Conservation (phyloP, 2,797 vertebrate genomes). For the Fistularia commersonii region DNA sequence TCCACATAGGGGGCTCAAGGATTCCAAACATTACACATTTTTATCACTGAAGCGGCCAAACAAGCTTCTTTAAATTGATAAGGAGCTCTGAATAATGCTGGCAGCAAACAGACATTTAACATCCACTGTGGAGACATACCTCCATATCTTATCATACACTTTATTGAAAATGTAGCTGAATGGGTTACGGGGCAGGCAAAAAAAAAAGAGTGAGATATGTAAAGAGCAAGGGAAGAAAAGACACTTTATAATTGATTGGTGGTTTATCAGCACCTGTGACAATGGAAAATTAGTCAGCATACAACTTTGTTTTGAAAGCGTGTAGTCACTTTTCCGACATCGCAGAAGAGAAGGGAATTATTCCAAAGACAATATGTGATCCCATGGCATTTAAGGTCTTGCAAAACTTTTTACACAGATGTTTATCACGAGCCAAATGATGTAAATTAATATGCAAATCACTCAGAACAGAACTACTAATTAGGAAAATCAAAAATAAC, state of each 20-base stretch:
- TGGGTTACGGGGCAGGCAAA: slow-evolving; percentile 3
- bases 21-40: slow-evolving; percentile 35
- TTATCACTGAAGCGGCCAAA: slow-evolving; percentile 44
- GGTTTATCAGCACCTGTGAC: too few species aligned
- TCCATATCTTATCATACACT: slow-evolving; percentile 33
- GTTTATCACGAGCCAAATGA: too few species aligned
- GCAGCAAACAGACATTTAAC: slow-evolving; percentile 32
- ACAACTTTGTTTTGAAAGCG: too few species aligned
- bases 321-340: too few species aligned
- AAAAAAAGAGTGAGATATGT: slow-evolving; percentile 1
- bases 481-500: too few species aligned
- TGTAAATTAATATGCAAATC: too few species aligned
- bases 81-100: slow-evolving; percentile 60
- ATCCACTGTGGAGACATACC: slow-evolving; percentile 20
- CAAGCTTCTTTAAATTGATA: slow-evolving; percentile 55
- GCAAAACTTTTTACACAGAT: too few species aligned
- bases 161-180: slow-evolving; percentile 24
- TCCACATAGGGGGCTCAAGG: slow-evolving; percentile 31
- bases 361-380: too few species aligned
- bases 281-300: too few species aligned
- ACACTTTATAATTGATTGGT: slow-evolving; percentile 18
- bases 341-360: too few species aligned
- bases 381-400: too few species aligned
- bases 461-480: too few species aligned
- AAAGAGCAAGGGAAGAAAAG: slow-evolving; percentile 1